These are phyloP conservation scores for Malachius bipustulatus DNA, from an alignment of 2,888 invertebrate genomes.

Conservation along the genomic window DNA sequence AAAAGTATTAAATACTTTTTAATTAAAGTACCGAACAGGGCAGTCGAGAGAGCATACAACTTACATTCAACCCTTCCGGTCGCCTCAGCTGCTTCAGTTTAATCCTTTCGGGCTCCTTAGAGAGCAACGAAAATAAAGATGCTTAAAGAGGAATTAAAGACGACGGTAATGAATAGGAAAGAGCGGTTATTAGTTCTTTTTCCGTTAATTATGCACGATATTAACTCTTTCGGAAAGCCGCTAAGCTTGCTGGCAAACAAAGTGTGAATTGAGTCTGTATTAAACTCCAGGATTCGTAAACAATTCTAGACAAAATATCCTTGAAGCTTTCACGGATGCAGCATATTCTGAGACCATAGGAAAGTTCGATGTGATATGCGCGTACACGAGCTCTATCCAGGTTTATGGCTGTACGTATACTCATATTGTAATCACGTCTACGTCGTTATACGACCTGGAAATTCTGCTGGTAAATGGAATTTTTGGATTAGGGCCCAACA, in stretches of 20 bases:
- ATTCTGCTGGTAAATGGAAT: too few species aligned
- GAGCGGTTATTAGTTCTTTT: conserved; percentile 6
- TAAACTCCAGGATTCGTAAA: too few species aligned
- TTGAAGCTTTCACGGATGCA: too few species aligned
- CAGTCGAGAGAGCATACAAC: neutral
- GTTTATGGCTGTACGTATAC: too few species aligned
- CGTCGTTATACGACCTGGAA: too few species aligned
- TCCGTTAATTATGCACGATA: conserved; percentile 6
- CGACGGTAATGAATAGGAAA: conserved; percentile 1
- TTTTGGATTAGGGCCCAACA: too few species aligned
- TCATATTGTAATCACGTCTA: too few species aligned
- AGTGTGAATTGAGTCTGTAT: too few species aligned
- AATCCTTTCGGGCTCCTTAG: conserved; percentile 1
- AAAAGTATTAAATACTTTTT: conserved; percentile 6
- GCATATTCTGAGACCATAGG: too few species aligned
- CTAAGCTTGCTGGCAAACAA: neutral
- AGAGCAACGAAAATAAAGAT: neutral
- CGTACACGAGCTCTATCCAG: too few species aligned
- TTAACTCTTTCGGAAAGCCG: conserved; percentile 4
- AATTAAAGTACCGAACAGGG: conserved; percentile 6
- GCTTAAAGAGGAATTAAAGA: conserved; percentile 3
- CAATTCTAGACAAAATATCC: too few species aligned
- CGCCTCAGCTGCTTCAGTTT: neutral
- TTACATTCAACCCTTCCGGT: conserved; percentile 5
- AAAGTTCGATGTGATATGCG: too few species aligned